Evolutionary conservation across 2,888 invertebrate genomes (phyloP), one percentile per base, ranked within the genome.

Genomic region (Suillia variegata): DNA sequence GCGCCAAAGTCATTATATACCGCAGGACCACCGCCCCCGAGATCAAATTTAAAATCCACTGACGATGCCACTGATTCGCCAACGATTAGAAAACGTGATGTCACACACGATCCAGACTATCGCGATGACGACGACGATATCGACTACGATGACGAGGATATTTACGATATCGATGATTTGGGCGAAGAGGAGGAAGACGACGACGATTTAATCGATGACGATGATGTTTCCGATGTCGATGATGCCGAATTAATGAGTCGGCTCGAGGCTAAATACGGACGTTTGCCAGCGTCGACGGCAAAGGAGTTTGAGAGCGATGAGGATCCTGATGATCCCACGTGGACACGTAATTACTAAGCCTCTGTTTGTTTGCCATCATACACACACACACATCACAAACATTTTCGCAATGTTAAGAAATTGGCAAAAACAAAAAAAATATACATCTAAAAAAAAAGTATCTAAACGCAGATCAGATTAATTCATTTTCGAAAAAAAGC

Each of bases 241-340:
- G 90, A 91, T 74, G 85, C 85, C 5, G 90, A 90, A 64, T 81
- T 91, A 50, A 83, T 91, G 69, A 88, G 83, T 71, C 85, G 90
- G 65, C 81, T 91, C 58, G 90, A 90, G 75, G 88, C 87, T 22
- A 90, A 89, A 84, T 91, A 91, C 77, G 90, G 90, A 54, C 87
- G 88, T 65, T 79, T 90, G 56, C 87, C 87, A 12, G 85, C 86
- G 64, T 18, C 48, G 20, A n/a, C 15, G 8, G 85, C 74, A 73
- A 85, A 75, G 75, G 84, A 83, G 71, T 81, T 86, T 78, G 87
- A 87, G 59, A 82, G 79, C 62, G 77, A 80, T 65, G 79, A 83
- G 64, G 77, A 83, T 71, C 75, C 79, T 10, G 74, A 82, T 64
- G 80, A 80, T 67, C 78, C 75, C 56, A 68, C 79, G 64, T 82